These are phyloP conservation scores for Rhagologus leucostigma DNA, from an alignment of 2,113 vertebrate species.

Conservation along the genomic window DNA sequence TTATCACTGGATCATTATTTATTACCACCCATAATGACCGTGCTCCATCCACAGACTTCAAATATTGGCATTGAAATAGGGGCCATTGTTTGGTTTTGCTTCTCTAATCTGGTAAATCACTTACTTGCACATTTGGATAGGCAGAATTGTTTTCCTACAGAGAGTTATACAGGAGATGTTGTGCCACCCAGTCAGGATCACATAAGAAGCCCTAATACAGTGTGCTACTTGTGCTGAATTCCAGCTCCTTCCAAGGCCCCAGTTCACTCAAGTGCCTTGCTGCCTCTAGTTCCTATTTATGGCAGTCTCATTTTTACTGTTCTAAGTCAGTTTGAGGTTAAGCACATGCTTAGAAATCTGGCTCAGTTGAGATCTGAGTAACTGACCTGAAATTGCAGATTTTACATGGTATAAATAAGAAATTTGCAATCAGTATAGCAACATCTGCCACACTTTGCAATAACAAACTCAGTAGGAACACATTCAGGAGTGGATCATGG, in stretches of 20 bases:
- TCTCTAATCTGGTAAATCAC: background rate
- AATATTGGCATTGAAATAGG: background rate
- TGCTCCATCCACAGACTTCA: background rate
- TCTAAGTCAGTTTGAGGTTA: background rate
- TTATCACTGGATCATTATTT: background rate
- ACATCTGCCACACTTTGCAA: constrained; percentile 26
- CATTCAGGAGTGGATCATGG: background rate
- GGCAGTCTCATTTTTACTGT: background rate
- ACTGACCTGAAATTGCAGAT: background rate
- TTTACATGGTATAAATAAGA: background rate
- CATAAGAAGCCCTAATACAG: background rate
- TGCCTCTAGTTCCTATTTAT: background rate
- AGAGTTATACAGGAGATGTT: background rate
- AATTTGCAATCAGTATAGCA: background rate
- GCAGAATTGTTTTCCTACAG: background rate
- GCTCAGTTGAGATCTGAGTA: background rate
- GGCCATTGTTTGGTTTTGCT: background rate
- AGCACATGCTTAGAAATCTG: background rate
- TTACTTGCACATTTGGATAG: background rate
- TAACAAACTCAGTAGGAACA: constrained; percentile 19
- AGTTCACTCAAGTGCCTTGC: background rate
- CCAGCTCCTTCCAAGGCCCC: background rate
- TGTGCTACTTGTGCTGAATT: background rate
- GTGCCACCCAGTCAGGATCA: background rate
- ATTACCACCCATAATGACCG: accelerated